Percentiles rank a stretch among this genome's conserved stretches.
Conservation (phyloP, 2,888 invertebrate genomes). For the Empis stercorea region DNA sequence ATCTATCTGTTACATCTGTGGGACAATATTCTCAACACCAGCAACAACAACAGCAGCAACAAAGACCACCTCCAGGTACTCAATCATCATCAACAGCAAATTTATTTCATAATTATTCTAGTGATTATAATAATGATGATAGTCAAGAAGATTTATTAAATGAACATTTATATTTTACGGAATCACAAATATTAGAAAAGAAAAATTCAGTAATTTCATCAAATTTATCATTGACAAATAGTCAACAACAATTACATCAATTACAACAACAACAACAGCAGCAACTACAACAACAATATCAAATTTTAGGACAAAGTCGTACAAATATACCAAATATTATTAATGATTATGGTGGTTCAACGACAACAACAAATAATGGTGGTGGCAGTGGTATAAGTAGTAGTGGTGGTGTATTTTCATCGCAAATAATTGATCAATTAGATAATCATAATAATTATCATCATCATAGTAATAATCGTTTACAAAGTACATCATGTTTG, state of each 20-base stretch:
- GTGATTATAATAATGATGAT: conserved; percentile 17
- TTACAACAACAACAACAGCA: conserved; percentile 13
- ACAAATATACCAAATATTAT: conserved; percentile 27
- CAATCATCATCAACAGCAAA: conserved; percentile 8
- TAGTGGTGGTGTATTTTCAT: conserved; percentile 22
- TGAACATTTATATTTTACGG: conserved; percentile 12
- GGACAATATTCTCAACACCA: background rate
- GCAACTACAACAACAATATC: conserved; percentile 14
- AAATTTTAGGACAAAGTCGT: conserved; percentile 15
- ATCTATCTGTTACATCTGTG: background rate
- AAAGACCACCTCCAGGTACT: conserved; percentile 2
- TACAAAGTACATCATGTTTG: conserved; percentile 33
- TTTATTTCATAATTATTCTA: conserved; percentile 15
- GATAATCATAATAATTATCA: background rate
- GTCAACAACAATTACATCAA: conserved; percentile 11
- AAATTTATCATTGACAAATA: conserved; percentile 14
- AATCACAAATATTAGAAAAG: background rate
- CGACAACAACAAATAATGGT: background rate
- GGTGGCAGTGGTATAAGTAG: conserved; percentile 30
- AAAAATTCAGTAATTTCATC: conserved; percentile 11
- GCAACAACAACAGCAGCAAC: conserved; percentile 12
- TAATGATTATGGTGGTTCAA: conserved; percentile 20
- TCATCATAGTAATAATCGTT: conserved; percentile 21
- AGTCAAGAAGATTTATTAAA: conserved; percentile 21
- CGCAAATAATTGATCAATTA: background rate